A percentile compares a stretch with the other conserved stretches of the same genome.
These are phyloP conservation scores for Minunthozetes semirufus DNA, from an alignment of 2,888 invertebrate genomes.

Conservation along the genomic window DNA sequence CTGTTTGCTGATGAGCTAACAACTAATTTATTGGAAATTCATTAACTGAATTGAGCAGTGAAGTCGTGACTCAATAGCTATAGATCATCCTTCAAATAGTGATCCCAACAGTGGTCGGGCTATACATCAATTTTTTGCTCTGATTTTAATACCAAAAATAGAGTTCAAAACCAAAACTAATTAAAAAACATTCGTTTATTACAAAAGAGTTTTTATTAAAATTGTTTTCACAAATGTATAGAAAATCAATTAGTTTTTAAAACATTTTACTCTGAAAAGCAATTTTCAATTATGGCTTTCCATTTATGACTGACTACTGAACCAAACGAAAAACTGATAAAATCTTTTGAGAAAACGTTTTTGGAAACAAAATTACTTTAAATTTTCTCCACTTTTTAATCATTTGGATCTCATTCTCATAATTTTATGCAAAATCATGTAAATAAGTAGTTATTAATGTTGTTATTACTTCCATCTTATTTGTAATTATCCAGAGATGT, in stretches of 20 bases:
- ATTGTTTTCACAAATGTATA: neutral
- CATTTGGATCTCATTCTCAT: neutral
- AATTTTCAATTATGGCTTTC: neutral
- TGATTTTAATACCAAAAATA: neutral
- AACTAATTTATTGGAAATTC: conserved; percentile 28
- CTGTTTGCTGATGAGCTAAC: neutral
- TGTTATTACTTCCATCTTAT: neutral
- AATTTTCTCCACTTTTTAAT: neutral
- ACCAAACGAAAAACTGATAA: neutral
- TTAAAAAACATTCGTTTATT: neutral
- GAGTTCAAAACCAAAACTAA: neutral
- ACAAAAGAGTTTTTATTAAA: neutral
- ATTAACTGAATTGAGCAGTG: conserved; percentile 3
- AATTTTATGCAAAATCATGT: neutral
- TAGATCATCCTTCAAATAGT: conserved; percentile 8
- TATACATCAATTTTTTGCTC: no score
- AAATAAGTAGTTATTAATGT: neutral
- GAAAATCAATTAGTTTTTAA: neutral
- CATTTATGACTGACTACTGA: neutral
- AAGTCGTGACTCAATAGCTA: conserved; percentile 23
- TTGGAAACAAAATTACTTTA: neutral
- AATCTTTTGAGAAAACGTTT: neutral
- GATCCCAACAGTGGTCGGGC: neutral
- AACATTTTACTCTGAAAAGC: neutral
- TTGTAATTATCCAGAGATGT: neutral